Percentiles rank a stretch among this genome's conserved stretches.
phyloP scores from a whole-genome alignment of 2,888 invertebrate genomes.

The Augochlorella aurata region DNA sequence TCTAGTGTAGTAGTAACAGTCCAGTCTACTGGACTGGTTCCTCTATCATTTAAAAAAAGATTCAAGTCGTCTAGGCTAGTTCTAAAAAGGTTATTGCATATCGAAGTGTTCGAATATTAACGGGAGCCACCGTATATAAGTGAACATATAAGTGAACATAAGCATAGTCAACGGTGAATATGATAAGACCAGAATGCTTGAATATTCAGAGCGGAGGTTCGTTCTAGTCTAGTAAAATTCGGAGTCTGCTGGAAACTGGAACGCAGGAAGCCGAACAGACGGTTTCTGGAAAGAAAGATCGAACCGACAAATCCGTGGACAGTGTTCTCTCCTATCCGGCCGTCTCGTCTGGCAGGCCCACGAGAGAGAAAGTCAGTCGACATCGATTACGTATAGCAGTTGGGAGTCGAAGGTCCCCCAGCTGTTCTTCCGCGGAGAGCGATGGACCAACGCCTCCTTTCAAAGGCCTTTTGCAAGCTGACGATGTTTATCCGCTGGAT shows the following conservation, averaged over 20 bases:
- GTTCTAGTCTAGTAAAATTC: neutral
- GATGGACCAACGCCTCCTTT: conserved; percentile 68
- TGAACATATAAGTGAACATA: no score
- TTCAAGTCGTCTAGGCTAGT: no score
- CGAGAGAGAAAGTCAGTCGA: conserved; percentile 69
- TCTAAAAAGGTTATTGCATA: no score
- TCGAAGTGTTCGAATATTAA: no score
- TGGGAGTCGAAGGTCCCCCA: conserved; percentile 69
- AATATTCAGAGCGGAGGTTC: neutral
- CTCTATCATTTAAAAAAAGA: no score
- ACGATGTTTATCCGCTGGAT: conserved; percentile 45
- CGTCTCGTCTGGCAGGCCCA: conserved; percentile 39
- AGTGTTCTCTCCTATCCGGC: conserved; percentile 42
- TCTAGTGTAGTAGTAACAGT: no score
- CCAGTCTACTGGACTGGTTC: no score
- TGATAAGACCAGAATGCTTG: neutral
- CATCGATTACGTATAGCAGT: conserved; percentile 70
- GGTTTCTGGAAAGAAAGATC: conserved; percentile 30
- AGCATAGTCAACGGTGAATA: neutral
- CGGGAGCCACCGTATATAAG: no score
- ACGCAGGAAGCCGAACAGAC: conserved; percentile 3
- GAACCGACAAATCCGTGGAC: conserved; percentile 31
- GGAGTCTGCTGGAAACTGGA: neutral
- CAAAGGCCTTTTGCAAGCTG: conserved; percentile 48
- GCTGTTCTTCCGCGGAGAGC: conserved; percentile 66